Base-by-base conservation (phyloP, 1,140 invertebrate genomes). In the Drosophila littoralis region DNA sequence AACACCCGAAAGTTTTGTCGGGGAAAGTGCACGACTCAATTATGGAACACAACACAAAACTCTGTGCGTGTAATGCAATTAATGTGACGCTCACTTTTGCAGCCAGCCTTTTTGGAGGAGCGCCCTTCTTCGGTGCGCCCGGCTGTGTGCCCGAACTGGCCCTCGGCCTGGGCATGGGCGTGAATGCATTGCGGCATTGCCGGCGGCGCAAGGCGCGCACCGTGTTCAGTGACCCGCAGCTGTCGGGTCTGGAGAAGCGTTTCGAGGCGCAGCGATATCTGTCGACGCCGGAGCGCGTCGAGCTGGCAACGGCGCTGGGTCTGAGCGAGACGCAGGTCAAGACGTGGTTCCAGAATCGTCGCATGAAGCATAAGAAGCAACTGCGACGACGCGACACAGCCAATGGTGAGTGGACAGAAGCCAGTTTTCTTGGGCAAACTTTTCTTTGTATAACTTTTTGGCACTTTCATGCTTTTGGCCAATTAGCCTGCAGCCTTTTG, bases 361-460 rank as follows among this genome's bases (percentile, higher is more conserved):
- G 98, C 75, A 99, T 99, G 98, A 99, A 99, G 90, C 98, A 99
- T 92, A 99, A 99, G 94, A 99, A 99, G 91, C 96, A 98, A 90
- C 94, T 98, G 85, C 93, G 97, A 52, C 73, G 92, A 54, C 77
- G 91, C 15, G 92, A 92, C 66, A 81, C 80, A 52, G 80, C 84
- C 58, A 92, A 90, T 80, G 91, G 91, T 92, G 55, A 91, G 85
- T 79, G 12, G 22, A 13, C 9, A 33, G 12, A 32, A 8, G 17
- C 10, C 9, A 12, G 12, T 40, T 42, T 36, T 61, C 58, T 70
- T 60, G 54, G 64, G 55, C 50, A 50, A 58, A 48, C 22, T 9
- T 54, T 75, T 52, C 73, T 69, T 74, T 75, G 17, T 38, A 35
- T 9, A 59, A 59, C 35, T 57, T 48, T 28, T 28, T 28, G 22